These are phyloP conservation scores for Poeciliopsis retropinna DNA, from an alignment of 2,113 vertebrate genomes.

Conservation along the genomic window DNA sequence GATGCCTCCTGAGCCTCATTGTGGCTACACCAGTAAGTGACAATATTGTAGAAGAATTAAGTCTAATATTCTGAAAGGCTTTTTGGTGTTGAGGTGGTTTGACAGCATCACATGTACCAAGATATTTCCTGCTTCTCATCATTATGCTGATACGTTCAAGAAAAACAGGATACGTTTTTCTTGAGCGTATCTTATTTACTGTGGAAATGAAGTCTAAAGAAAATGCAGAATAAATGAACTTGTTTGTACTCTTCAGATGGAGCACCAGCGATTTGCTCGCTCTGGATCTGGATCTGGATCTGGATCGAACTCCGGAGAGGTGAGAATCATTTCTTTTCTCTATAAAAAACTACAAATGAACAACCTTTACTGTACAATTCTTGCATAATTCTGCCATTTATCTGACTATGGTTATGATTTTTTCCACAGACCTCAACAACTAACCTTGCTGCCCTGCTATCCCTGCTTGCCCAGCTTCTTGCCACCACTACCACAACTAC, in stretches of 20 bases:
- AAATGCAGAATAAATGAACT: too few relatives aligned
- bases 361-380: not conserved
- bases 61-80: too few relatives aligned
- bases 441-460: not conserved
- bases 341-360: not conserved
- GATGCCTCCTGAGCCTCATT: slow-evolving; percentile 61
- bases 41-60: too few relatives aligned
- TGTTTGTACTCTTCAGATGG: not conserved
- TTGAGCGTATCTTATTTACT: too few relatives aligned
- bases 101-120: too few relatives aligned
- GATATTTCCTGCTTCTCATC: too few relatives aligned
- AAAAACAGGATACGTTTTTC: too few relatives aligned
- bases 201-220: too few relatives aligned
- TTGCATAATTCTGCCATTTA: not conserved
- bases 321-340: not conserved
- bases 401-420: not conserved
- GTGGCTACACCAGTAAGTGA: slow-evolving; percentile 64
- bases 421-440: not conserved
- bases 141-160: too few relatives aligned
- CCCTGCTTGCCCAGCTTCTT: not conserved
- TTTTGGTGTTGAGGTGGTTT: too few relatives aligned
- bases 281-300: too few relatives aligned
- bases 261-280: not conserved
- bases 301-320: not conserved
- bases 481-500: not conserved